A percentile compares a stretch with the other conserved stretches of the same genome.
These are phyloP conservation scores for Stenurella melanura DNA, from an alignment of 2,888 invertebrate species.

Conservation along the genomic window DNA sequence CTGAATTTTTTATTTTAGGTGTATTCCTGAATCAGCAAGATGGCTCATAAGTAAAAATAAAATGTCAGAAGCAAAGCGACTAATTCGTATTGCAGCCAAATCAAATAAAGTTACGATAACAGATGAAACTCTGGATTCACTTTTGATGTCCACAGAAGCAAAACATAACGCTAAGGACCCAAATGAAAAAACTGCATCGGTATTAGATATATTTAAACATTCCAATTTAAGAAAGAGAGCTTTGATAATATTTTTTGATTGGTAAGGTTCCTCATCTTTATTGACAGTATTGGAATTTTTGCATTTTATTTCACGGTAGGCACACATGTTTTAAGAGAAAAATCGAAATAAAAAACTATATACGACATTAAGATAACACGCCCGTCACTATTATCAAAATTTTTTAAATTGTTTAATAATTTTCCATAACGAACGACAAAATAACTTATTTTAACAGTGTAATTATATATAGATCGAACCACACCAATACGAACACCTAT, in stretches of 20 bases:
- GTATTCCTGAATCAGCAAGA: slow-evolving; percentile 84
- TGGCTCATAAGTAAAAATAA: slow-evolving; percentile 82
- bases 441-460: too few relatives aligned
- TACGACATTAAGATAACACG: too few relatives aligned
- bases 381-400: too few relatives aligned
- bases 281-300: neutral
- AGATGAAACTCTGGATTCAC: slow-evolving; percentile 74
- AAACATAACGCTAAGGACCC: slow-evolving; percentile 59
- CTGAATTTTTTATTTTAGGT: slow-evolving; percentile 65
- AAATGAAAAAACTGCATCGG: slow-evolving; percentile 51
- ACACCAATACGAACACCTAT: too few relatives aligned
- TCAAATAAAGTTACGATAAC: slow-evolving; percentile 79
- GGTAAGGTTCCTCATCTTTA: slow-evolving; percentile 75
- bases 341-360: too few relatives aligned
- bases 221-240: slow-evolving; percentile 80
- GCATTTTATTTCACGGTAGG: neutral
- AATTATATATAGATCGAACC: too few relatives aligned
- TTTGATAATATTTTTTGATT: slow-evolving; percentile 83
- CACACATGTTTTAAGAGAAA: neutral
- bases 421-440: too few relatives aligned
- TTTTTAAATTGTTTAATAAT: too few relatives aligned
- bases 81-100: slow-evolving; percentile 79
- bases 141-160: slow-evolving; percentile 73
- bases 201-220: slow-evolving; percentile 77
- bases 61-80: slow-evolving; percentile 77